Evolutionary conservation across 2,888 invertebrate genomes (phyloP).

Genomic region (Falcaria lacertinaria): DNA sequence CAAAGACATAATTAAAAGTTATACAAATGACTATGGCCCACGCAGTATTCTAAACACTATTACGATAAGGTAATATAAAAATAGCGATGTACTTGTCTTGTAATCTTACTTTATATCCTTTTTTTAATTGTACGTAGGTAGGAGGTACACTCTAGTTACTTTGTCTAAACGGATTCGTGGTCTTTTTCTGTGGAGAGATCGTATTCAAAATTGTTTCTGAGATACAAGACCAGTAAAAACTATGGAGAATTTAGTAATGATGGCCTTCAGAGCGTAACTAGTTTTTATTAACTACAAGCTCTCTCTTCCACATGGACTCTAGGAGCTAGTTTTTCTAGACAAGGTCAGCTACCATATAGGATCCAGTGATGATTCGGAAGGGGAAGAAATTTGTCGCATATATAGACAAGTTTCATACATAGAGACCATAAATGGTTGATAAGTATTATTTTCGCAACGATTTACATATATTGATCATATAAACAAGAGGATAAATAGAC

Average conservation of each 20-base stretch:
- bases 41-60: slow-evolving; percentile 10
- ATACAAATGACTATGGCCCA: slow-evolving; percentile 30
- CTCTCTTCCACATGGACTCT: slow-evolving; percentile 42
- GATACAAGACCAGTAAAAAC: slow-evolving; percentile 50
- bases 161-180: neutral
- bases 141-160: too few relatives aligned
- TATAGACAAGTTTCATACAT: too few relatives aligned
- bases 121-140: too few relatives aligned
- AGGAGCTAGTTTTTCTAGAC: slow-evolving; percentile 43
- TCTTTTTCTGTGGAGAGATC: slow-evolving; percentile 15
- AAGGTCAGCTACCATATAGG: slow-evolving; percentile 35
- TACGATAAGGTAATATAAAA: neutral
- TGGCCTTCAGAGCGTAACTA: slow-evolving; percentile 61
- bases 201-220: slow-evolving; percentile 43
- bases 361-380: too few relatives aligned
- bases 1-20: slow-evolving; percentile 43
- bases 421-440: too few relatives aligned
- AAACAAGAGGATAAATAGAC: too few relatives aligned
- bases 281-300: slow-evolving; percentile 44
- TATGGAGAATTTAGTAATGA: slow-evolving; percentile 63
- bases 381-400: too few relatives aligned
- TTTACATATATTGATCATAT: too few relatives aligned
- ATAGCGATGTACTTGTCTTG: too few relatives aligned
- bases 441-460: too few relatives aligned
- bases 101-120: too few relatives aligned